phyloP scores from a whole-genome alignment of 2,797 vertebrate species.

The Semotilus atromaculatus region DNA sequence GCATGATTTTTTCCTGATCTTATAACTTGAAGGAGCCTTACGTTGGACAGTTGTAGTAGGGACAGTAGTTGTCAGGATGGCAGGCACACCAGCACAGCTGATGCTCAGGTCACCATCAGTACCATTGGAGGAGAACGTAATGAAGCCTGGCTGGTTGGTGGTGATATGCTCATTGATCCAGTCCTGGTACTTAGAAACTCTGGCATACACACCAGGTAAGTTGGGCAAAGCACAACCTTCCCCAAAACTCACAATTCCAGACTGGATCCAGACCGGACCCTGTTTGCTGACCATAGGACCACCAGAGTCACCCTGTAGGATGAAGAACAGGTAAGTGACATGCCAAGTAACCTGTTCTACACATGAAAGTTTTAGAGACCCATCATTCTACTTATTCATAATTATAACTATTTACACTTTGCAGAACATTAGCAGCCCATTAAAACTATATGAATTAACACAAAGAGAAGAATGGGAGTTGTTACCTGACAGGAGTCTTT shows the following conservation, averaged over 20 bases:
- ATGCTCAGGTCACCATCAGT: conserved; percentile 64
- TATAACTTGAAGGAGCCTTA: conserved; percentile 31
- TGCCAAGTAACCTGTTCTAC: not conserved
- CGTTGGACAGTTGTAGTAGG: conserved; percentile 37
- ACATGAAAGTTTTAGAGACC: not conserved
- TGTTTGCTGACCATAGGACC: conserved; percentile 57
- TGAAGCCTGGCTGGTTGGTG: conserved; percentile 49
- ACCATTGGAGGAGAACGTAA: conserved; percentile 51
- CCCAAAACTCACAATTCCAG: conserved; percentile 68
- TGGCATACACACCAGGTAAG: conserved; percentile 55
- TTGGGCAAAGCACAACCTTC: rapidly evolving
- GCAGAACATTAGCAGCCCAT: not conserved
- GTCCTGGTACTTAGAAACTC: conserved; percentile 63
- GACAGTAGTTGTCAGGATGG: not conserved
- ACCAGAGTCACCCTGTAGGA: conserved; percentile 66
- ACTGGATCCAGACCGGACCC: conserved; percentile 51
- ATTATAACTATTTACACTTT: not conserved
- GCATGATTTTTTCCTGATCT: not conserved
- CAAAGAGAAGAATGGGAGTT: not conserved
- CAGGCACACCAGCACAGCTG: conserved; percentile 41
- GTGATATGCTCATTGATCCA: conserved; percentile 61
- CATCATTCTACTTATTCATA: not conserved
- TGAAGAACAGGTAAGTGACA: conserved; percentile 5
- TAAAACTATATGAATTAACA: not conserved
- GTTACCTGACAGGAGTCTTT: conserved; percentile 71